A percentile compares a stretch with the other conserved stretches of the same genome.
These are phyloP conservation scores for Neodon shergylaensis DNA, from an alignment of 2,113 vertebrate species.

Conservation along the genomic window DNA sequence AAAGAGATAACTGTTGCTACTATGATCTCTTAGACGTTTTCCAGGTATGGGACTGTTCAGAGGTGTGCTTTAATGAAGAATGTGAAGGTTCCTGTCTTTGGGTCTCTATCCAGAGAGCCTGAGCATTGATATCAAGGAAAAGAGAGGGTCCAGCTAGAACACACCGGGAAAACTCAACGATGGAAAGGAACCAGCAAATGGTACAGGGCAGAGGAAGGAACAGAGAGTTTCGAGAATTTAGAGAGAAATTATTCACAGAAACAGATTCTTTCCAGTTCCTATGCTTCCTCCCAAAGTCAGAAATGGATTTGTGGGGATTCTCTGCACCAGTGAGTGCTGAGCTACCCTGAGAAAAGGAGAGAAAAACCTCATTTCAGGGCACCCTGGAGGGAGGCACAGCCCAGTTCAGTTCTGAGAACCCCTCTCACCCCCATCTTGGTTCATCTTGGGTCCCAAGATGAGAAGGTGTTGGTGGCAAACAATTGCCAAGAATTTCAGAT, in stretches of 20 bases:
- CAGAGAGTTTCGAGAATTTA: background rate
- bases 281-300: background rate
- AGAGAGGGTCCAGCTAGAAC: background rate
- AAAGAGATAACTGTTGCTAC: no score
- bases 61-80: background rate
- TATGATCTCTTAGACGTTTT: background rate
- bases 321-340: no score
- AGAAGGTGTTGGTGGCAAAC: background rate
- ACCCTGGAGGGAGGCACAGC: background rate
- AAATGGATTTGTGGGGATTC: background rate
- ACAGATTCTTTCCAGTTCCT: background rate
- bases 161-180: background rate
- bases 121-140: background rate
- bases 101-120: background rate
- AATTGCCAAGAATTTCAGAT: background rate
- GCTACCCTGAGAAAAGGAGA: rapidly evolving
- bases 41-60: background rate
- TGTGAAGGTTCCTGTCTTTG: background rate
- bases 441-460: background rate
- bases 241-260: background rate
- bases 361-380: background rate
- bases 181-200: background rate
- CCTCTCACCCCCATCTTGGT: background rate
- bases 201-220: background rate
- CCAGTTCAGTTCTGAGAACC: rapidly evolving